These are phyloP conservation scores for Temnothorax unifasciatus DNA, from an alignment of 2,888 invertebrate species.

Conservation along the genomic window DNA sequence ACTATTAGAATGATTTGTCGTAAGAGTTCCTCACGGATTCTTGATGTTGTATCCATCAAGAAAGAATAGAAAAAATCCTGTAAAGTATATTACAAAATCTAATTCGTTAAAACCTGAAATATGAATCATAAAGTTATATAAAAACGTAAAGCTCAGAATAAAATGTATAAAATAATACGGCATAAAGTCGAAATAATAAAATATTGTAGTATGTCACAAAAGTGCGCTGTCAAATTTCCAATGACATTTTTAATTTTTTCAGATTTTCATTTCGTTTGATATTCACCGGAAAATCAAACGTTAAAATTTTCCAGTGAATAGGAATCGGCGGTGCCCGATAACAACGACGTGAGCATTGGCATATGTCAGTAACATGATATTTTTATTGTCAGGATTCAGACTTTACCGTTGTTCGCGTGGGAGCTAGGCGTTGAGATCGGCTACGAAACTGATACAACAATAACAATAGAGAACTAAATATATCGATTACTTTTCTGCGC, in stretches of 20 bases:
- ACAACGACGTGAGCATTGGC: constrained; percentile 42
- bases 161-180: neutral
- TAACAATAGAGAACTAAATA: constrained; percentile 43
- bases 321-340: constrained; percentile 18
- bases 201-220: neutral
- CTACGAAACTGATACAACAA: constrained; percentile 33
- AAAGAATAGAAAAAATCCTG: neutral
- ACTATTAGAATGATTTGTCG: neutral
- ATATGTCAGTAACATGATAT: constrained; percentile 49
- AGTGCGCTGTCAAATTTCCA: neutral
- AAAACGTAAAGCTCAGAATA: neutral
- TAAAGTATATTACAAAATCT: neutral
- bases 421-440: constrained; percentile 37
- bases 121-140: neutral
- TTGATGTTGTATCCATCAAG: neutral
- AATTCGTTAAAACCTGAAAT: neutral
- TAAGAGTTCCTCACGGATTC: neutral
- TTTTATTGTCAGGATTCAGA: constrained; percentile 50
- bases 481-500: constrained; percentile 45
- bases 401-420: constrained; percentile 33
- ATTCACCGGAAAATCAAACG: neutral
- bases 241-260: constrained; percentile 29
- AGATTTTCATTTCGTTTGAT: neutral
- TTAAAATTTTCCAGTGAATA: constrained; percentile 36
- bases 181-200: constrained; percentile 14